Evolutionary conservation across 2,113 vertebrate species (phyloP), one percentile per base, ranked within the genome.

Genomic region (Hipposideros armiger): DNA sequence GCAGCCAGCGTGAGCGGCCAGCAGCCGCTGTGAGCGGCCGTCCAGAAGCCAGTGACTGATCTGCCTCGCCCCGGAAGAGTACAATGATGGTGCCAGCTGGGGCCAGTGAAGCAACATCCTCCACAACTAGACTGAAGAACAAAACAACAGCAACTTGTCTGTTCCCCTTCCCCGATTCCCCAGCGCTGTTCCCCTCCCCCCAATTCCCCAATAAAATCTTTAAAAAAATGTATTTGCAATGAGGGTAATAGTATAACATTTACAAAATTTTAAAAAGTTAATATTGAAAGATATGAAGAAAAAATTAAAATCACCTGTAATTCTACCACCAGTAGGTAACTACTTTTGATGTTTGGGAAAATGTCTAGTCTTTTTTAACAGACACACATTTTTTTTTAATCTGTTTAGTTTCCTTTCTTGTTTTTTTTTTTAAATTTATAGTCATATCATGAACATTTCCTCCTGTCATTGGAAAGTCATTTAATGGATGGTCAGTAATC

Each of bases 271-370:
- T 30, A 20, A 92, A 89, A 72, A 50, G 52, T 64, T 74, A 70
- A 67, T 66, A 50, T 73, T 16, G 26, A 85, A 90, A 95, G 82
- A 14, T 50, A 50, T 70, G 67, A 87, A 86, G 32, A 74, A 82
- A 93, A 95, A 87, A 70, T 91, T 69, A 62, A 95, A 95, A 66
- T 83, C 11, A 19, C 3, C 36, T 83, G 14, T 64, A 64, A 54
- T 86, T 36, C 58, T 8, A 69, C 11, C 72, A 85, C n/a, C 15
- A 6, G 6, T 56, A 36, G 47, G 56, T 66, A 85, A 40, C 42
- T 20, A 28, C 60, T 95, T 91, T 72, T 84, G 81, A 60, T 70
- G 60, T 87, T 84, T 74, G 74, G 17, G 26, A 86, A 66, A n/a
- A 13, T 54, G 94, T 89, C 69, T 94, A 58, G 28, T 78, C 5